These are phyloP conservation scores for Ecliptopera silaceata DNA, from an alignment of 2,888 invertebrate species.

Conservation along the genomic window DNA sequence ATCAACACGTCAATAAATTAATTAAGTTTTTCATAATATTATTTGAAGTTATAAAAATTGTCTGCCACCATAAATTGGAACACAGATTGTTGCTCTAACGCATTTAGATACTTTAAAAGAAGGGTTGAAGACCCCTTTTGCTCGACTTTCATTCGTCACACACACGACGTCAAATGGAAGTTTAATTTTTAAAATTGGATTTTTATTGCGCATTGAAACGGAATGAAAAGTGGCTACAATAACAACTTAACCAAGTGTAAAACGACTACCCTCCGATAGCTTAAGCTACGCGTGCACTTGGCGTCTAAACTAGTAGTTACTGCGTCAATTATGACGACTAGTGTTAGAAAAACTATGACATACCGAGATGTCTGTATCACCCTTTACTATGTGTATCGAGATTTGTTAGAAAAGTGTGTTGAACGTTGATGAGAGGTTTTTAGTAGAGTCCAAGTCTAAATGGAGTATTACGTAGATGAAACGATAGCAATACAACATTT, in stretches of 20 bases:
- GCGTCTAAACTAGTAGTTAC: too few relatives aligned
- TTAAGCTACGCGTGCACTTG: neutral
- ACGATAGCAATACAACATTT: too few relatives aligned
- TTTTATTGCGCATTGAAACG: constrained; percentile 68
- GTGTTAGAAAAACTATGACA: too few relatives aligned
- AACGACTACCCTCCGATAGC: neutral
- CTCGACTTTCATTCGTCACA: constrained; percentile 75
- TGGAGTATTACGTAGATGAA: too few relatives aligned
- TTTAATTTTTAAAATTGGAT: constrained; percentile 78
- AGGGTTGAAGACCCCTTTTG: constrained; percentile 72
- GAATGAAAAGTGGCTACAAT: constrained; percentile 51
- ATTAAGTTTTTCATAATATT: constrained; percentile 67
- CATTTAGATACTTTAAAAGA: constrained; percentile 61
- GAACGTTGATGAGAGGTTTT: too few relatives aligned
- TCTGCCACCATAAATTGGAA: constrained; percentile 77
- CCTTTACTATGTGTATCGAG: too few relatives aligned
- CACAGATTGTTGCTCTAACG: constrained; percentile 78
- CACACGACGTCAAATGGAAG: constrained; percentile 75
- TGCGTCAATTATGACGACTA: too few relatives aligned
- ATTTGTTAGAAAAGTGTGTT: too few relatives aligned
- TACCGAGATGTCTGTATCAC: too few relatives aligned
- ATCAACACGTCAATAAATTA: constrained; percentile 73
- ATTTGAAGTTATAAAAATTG: constrained; percentile 68
- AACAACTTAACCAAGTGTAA: constrained; percentile 18
- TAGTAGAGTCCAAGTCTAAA: too few relatives aligned